Evolutionary conservation across 1,140 invertebrate species (phyloP).

Genomic region (Bicyclus anynana): DNA sequence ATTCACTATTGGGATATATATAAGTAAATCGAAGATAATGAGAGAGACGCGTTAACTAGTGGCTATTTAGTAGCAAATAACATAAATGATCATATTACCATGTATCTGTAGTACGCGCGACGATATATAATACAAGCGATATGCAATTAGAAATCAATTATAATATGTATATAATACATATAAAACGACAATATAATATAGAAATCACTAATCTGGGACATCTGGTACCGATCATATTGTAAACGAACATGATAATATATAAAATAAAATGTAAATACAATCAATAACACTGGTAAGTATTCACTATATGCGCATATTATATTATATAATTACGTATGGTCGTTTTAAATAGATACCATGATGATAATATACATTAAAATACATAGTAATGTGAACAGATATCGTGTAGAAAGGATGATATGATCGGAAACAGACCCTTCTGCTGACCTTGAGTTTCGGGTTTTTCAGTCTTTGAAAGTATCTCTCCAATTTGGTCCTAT

Average conservation of each 20-base stretch:
- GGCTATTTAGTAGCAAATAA: neutral
- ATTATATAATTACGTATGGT: neutral
- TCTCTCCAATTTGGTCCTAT: slow-evolving; percentile 96
- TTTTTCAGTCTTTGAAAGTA: slow-evolving; percentile 96
- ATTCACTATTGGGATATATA: neutral
- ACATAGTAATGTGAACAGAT: slow-evolving; percentile 12
- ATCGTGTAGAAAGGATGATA: slow-evolving; percentile 24
- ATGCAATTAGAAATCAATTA: neutral
- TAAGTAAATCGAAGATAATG: no score
- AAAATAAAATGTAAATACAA: neutral
- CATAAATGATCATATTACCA: slow-evolving; percentile 8
- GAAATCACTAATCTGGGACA: neutral
- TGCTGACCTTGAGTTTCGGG: slow-evolving; percentile 86
- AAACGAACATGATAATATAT: neutral
- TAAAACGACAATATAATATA: neutral
- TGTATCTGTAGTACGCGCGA: neutral
- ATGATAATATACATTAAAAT: slow-evolving; percentile 9
- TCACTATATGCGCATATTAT: neutral
- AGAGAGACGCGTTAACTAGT: neutral
- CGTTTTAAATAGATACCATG: neutral
- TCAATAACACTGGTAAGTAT: neutral
- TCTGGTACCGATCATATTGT: neutral
- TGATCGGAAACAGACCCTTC: slow-evolving; percentile 76
- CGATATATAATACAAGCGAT: neutral
- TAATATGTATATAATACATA: neutral